A percentile compares a stretch with the other conserved stretches of the same genome.
Conservation (phyloP, 2,113 vertebrate species). For the Micromys minutus region DNA sequence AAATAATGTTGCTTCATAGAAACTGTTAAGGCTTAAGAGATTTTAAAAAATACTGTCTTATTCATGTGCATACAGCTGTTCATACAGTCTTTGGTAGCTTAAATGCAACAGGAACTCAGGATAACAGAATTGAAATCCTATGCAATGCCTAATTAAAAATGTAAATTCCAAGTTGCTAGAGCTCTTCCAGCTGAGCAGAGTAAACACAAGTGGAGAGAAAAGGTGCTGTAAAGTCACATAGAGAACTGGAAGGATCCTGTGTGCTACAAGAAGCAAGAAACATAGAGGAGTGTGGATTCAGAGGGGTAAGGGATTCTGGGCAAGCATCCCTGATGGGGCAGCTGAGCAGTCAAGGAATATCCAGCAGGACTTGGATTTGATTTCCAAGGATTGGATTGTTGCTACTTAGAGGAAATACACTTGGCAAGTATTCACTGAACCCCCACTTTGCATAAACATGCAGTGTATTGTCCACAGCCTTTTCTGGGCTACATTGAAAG, state of each 20-base stretch:
- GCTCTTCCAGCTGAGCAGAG: constrained; percentile 26
- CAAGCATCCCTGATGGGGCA: neutral
- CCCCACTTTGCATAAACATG: neutral
- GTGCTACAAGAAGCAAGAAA: neutral
- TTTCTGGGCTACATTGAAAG: neutral
- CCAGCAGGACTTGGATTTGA: neutral
- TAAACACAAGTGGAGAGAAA: constrained; percentile 38
- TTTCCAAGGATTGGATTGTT: neutral
- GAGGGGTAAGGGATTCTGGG: neutral
- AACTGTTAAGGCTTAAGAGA: constrained; percentile 17
- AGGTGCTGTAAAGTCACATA: neutral
- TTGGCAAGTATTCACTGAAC: neutral
- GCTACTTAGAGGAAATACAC: neutral
- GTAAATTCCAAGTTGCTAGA: constrained; percentile 60
- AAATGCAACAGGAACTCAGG: constrained; percentile 50
- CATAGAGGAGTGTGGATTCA: neutral
- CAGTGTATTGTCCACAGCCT: neutral
- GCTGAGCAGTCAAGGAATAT: no score
- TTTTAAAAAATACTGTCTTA: constrained; percentile 47
- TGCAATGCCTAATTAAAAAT: constrained; percentile 72
- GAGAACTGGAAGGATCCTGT: neutral
- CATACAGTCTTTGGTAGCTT: constrained; percentile 28
- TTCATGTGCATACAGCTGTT: constrained; percentile 58
- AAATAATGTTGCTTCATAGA: neutral
- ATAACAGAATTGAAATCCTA: constrained; percentile 39